Evolutionary conservation across 2,888 invertebrate species (phyloP), one percentile per base, ranked within the genome.

Genomic region (Synergus japonicus): DNA sequence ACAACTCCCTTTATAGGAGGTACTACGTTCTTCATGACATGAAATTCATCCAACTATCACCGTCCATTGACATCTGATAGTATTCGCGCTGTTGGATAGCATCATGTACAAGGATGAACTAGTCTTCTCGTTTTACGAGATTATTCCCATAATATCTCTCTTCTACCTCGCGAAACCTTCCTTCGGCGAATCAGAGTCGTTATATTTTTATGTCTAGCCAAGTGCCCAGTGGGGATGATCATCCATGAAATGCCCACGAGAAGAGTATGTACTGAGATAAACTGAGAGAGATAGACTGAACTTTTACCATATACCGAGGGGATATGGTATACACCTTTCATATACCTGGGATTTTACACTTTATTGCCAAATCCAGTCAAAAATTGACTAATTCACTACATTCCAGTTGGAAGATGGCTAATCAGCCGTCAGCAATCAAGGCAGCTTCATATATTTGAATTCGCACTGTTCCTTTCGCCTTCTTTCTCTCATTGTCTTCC

Each of bases 181-280:
- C n/a, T 60, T 18, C 44, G 46, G 73, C 44, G 49, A 58, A 37
- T 67, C 73, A 65, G 60, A 79, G 82, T 87, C 88, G 88, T 88
- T 87, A 87, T 87, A 87, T 83, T 87, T 88, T 88, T 88, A 87
- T 84, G 85, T 76, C 78, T 82, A 58, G 83, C 79, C 46, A 46
- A 46, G 12, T 8, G 8, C 12, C 46, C 46, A 46, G 12, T 46
- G 37, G 65, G 79, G 79, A 78, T 80, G 77, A 81, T 67, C 78
- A 41, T 76, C 76, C 69, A 54, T 43, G 46, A 63, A 60, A 60
- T 44, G 60, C 12, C 15, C 81, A 73, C 81, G 77, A 80, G 46
- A 83, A 79, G 73, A 54, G 29, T 29, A 29, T 29, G 29, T 29
- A 46, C 46, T 46, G 46, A 46, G 46, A 12, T 12, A 46, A 46